A percentile compares a stretch with the other conserved stretches of the same genome.
These are phyloP conservation scores for Orientallactaga sibirica DNA, from an alignment of 2,797 vertebrate species.

Conservation along the genomic window DNA sequence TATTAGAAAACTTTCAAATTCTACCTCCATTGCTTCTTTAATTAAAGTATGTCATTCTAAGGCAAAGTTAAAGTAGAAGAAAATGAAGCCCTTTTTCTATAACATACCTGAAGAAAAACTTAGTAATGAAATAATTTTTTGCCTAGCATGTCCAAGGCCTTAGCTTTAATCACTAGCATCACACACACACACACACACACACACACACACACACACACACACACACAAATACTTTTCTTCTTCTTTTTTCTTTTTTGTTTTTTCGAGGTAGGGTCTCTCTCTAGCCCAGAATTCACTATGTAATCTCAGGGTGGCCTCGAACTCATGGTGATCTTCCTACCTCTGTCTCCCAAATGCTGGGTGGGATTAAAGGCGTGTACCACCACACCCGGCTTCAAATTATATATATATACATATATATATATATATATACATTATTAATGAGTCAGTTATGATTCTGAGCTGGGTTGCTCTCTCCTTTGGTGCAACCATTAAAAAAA, in stretches of 20 bases:
- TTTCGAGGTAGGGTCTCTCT: too few relatives aligned
- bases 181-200: neutral
- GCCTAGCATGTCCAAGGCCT: neutral
- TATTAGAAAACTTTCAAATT: constrained; percentile 48
- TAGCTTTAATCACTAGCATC: neutral
- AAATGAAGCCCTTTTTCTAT: constrained; percentile 47
- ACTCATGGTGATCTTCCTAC: too few relatives aligned
- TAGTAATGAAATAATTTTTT: neutral
- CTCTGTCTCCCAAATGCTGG: too few relatives aligned
- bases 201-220: too few relatives aligned
- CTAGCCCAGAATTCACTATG: too few relatives aligned
- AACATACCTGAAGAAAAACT: constrained; percentile 43
- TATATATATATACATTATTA: neutral
- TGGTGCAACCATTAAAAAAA: neutral
- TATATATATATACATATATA: too few relatives aligned
- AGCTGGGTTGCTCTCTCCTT: constrained; percentile 35
- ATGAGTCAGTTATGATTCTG: constrained; percentile 20
- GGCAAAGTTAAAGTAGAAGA: neutral
- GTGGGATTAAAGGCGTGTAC: too few relatives aligned
- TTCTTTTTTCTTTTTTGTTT: too few relatives aligned
- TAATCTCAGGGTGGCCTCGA: too few relatives aligned
- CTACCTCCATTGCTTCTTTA: constrained; percentile 40
- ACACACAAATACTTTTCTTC: neutral
- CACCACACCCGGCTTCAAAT: neutral
- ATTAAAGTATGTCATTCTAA: constrained; percentile 39